Percentiles rank a stretch among this genome's conserved stretches.
phyloP scores from a whole-genome alignment of 2,113 vertebrate genomes.

The Sceloporus undulatus region DNA sequence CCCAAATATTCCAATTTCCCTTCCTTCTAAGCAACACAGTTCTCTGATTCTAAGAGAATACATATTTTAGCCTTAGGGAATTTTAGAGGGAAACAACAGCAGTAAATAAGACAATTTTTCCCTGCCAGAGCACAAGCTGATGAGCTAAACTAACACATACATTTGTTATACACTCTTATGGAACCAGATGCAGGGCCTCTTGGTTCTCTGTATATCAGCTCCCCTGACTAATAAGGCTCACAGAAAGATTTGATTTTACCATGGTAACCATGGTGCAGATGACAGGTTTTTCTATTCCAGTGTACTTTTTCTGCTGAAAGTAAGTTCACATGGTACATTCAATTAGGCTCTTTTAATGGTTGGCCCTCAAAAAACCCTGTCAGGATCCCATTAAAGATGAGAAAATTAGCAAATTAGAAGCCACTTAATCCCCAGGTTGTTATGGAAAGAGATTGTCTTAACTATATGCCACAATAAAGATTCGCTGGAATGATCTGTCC shows the following conservation, averaged over 20 bases:
- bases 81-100: not conserved
- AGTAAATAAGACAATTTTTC: not conserved
- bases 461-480: not conserved
- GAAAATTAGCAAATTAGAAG: constrained; percentile 2
- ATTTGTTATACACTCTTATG: constrained; percentile 12
- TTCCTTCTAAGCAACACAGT: not conserved
- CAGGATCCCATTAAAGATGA: not conserved
- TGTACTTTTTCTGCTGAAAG: constrained; percentile 15
- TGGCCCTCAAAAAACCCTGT: constrained; percentile 8
- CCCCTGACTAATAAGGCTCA: constrained; percentile 7
- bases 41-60: not conserved
- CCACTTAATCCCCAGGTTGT: not conserved
- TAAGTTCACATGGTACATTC: constrained; percentile 31
- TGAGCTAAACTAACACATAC: constrained; percentile 22
- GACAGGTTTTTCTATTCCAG: constrained; percentile 14
- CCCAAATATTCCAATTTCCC: not conserved
- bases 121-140: not conserved
- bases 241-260: constrained; percentile 33
- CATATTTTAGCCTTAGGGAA: not conserved
- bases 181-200: constrained; percentile 2
- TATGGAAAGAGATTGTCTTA: constrained; percentile 2
- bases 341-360: not conserved
- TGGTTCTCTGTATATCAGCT: not conserved
- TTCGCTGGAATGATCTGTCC: not conserved
- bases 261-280: constrained; percentile 34